These are phyloP conservation scores for Pararge aegeria DNA, from an alignment of 1,140 invertebrate species.

Conservation along the genomic window DNA sequence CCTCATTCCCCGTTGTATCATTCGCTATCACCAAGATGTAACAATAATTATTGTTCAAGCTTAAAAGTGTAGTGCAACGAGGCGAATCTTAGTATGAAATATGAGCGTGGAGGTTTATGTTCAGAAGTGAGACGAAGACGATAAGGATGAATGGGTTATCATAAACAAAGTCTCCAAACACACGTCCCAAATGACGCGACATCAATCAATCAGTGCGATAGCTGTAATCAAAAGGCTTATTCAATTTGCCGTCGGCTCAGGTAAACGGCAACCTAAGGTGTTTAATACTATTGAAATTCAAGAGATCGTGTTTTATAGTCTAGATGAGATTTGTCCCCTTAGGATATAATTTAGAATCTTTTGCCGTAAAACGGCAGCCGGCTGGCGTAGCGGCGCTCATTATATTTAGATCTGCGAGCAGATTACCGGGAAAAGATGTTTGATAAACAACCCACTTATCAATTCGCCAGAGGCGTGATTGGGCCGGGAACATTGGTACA, in stretches of 20 bases:
- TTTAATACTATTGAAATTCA: slow-evolving; percentile 65
- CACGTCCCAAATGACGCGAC: slow-evolving; percentile 24
- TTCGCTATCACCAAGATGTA: no score
- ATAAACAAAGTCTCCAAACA: slow-evolving; percentile 29
- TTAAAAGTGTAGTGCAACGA: no score
- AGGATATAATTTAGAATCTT: slow-evolving; percentile 64
- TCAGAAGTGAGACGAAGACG: no score
- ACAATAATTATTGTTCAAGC: no score
- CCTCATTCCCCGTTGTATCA: no score
- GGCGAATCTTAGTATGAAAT: no score
- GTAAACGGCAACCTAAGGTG: slow-evolving; percentile 18
- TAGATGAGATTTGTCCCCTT: slow-evolving; percentile 64
- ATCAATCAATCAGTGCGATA: slow-evolving; percentile 34
- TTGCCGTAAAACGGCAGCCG: slow-evolving; percentile 66
- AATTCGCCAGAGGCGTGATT: slow-evolving; percentile 53
- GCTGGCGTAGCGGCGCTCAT: slow-evolving; percentile 41
- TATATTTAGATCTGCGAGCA: slow-evolving; percentile 48
- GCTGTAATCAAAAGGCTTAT: slow-evolving; percentile 41
- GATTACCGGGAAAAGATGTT: slow-evolving; percentile 69
- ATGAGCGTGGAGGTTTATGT: no score
- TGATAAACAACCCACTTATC: slow-evolving; percentile 71
- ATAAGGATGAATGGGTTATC: no score
- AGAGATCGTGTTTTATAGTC: slow-evolving; percentile 52
- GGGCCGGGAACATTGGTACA: slow-evolving; percentile 13
- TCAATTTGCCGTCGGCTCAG: slow-evolving; percentile 43